Percentiles rank a stretch among this genome's conserved stretches.
Conservation (phyloP, 37 sponge, comb jelly and placozoan genomes). For the Corticium candelabrum region DNA sequence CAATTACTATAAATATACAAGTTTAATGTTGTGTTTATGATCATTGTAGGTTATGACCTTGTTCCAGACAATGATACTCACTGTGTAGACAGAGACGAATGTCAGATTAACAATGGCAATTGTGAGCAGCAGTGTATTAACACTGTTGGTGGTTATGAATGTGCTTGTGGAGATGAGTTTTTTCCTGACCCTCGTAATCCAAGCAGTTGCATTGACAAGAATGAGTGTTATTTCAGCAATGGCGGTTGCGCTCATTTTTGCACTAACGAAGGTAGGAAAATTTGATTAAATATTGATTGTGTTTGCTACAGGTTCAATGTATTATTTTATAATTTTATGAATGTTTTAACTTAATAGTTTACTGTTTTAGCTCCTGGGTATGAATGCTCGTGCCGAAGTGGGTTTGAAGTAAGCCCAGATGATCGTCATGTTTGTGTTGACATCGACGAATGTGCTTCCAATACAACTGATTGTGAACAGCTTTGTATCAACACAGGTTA, state of each 20-base stretch:
- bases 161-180: background rate
- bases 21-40: background rate
- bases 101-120: background rate
- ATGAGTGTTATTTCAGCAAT: constrained; percentile 2
- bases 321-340: background rate
- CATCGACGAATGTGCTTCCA: background rate
- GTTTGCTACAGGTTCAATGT: background rate
- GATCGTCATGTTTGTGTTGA: background rate
- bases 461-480: background rate
- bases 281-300: background rate
- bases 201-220: background rate
- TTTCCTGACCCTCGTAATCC: background rate
- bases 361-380: background rate
- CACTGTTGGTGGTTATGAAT: background rate
- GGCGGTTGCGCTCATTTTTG: background rate
- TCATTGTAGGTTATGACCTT: background rate
- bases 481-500: background rate
- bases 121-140: constrained; percentile 5
- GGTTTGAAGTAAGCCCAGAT: background rate
- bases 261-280: background rate
- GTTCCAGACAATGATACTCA: background rate
- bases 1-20: no score
- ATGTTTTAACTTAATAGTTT: background rate
- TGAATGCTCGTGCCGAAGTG: background rate
- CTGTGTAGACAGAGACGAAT: background rate